Conservation (phyloP, 2,113 vertebrate genomes). For the Prinia subflava region DNA sequence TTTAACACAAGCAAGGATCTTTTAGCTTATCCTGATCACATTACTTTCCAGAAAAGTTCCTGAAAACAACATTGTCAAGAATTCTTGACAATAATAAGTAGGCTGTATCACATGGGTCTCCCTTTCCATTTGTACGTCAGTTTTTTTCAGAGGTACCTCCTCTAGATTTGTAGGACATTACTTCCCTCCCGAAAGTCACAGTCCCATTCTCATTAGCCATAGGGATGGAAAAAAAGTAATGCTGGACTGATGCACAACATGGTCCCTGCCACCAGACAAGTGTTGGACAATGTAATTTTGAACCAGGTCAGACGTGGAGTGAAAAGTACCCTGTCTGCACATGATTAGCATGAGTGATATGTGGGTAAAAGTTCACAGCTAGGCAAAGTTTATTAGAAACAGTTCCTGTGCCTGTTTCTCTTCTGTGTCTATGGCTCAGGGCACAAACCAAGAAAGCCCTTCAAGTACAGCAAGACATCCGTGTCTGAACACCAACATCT, state of each 20-base stretch:
- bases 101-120: not conserved
- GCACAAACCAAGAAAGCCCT: not conserved
- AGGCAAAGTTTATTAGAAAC: not conserved
- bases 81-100: not conserved
- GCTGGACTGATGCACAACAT: fast-evolving
- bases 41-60: not conserved
- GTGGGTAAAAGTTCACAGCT: not conserved
- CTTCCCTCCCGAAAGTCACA: not conserved
- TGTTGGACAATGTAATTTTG: not conserved
- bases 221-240: not conserved
- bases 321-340: not conserved
- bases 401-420: not conserved
- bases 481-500: not conserved
- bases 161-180: not conserved
- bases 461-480: not conserved
- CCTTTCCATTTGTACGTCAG: not conserved
- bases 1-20: not conserved
- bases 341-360: not conserved
- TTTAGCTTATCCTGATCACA: not conserved
- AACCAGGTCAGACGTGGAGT: not conserved
- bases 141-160: not conserved
- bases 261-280: fast-evolving
- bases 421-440: not conserved
- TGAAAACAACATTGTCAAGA: not conserved
- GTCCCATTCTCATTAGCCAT: not conserved